phyloP scores from a whole-genome alignment of 1,140 invertebrate species.

The Cheumatopsyche charites region DNA sequence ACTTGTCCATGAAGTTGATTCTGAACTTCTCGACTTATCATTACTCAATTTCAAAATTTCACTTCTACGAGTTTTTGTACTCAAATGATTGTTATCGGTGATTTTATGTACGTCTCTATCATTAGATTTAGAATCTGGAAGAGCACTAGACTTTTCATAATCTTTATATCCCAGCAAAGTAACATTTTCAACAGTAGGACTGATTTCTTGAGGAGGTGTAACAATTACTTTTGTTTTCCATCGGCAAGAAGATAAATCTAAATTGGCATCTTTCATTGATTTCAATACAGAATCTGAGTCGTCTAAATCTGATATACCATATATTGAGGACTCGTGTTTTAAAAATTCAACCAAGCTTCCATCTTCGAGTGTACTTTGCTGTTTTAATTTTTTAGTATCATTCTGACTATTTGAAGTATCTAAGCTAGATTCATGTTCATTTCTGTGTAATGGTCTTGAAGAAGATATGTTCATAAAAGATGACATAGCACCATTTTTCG shows the following conservation, averaged over 20 bases:
- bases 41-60: conserved; percentile 66
- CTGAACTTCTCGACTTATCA: conserved; percentile 70
- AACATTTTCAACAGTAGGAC: conserved; percentile 60
- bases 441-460: conserved; percentile 4
- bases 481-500: conserved; percentile 47
- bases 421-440: conserved; percentile 43
- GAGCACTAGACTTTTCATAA: conserved; percentile 51
- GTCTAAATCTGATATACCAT: conserved; percentile 54
- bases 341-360: conserved; percentile 60
- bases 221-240: conserved; percentile 63
- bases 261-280: conserved; percentile 43
- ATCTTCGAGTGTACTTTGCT: conserved; percentile 60
- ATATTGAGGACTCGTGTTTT: conserved; percentile 58
- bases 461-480: conserved; percentile 2
- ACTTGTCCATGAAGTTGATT: conserved; percentile 67
- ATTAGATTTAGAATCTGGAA: conserved; percentile 9
- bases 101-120: conserved; percentile 50
- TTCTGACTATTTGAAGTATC: conserved; percentile 49
- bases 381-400: conserved; percentile 53
- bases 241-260: conserved; percentile 56
- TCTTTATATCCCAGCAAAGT: conserved; percentile 58
- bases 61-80: conserved; percentile 58
- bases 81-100: conserved; percentile 56
- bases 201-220: conserved; percentile 61
- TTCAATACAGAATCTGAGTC: conserved; percentile 51